A percentile compares a stretch with the other conserved stretches of the same genome.
Evolutionary conservation across 2,888 invertebrate species (phyloP).

Genomic region (Oxytorus armatus): DNA sequence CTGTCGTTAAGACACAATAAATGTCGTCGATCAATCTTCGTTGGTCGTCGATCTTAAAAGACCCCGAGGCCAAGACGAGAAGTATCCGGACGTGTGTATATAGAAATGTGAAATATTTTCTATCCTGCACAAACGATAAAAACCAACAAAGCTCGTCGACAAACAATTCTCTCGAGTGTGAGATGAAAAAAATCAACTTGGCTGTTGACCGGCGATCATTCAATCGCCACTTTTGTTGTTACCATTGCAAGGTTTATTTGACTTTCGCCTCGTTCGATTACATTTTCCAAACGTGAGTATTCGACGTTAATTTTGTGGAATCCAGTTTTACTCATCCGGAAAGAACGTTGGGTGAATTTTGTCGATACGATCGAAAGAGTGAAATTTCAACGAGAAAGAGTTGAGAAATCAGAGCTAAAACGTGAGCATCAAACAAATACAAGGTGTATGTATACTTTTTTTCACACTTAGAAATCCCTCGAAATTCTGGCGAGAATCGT

Average conservation of each 20-base stretch:
- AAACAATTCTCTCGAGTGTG: slow-evolving; percentile 12
- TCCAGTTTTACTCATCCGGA: neutral
- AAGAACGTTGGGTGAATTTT: neutral
- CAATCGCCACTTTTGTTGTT: neutral
- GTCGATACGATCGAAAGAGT: neutral
- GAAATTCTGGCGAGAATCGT: neutral
- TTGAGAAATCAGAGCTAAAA: neutral
- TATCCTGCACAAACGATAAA: neutral
- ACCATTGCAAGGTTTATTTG: slow-evolving; percentile 3
- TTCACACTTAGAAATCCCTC: neutral
- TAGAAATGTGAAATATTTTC: slow-evolving; percentile 33
- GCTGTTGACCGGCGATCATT: neutral
- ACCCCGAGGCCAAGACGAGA: slow-evolving; percentile 44
- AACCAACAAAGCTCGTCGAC: neutral
- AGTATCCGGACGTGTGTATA: slow-evolving; percentile 23
- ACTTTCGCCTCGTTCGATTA: slow-evolving; percentile 14
- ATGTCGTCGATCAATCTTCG: slow-evolving; percentile 56
- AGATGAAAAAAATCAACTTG: slow-evolving; percentile 5
- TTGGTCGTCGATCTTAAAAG: slow-evolving; percentile 56
- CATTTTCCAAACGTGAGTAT: slow-evolving; percentile 1
- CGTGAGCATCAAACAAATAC: neutral
- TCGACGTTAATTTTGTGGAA: too few relatives aligned
- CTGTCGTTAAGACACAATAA: slow-evolving; percentile 49
- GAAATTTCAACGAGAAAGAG: neutral
- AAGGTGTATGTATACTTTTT: neutral